Evolutionary conservation across 2,113 vertebrate species (phyloP), one percentile per base, ranked within the genome.

Genomic region (Pelecanus crispus): DNA sequence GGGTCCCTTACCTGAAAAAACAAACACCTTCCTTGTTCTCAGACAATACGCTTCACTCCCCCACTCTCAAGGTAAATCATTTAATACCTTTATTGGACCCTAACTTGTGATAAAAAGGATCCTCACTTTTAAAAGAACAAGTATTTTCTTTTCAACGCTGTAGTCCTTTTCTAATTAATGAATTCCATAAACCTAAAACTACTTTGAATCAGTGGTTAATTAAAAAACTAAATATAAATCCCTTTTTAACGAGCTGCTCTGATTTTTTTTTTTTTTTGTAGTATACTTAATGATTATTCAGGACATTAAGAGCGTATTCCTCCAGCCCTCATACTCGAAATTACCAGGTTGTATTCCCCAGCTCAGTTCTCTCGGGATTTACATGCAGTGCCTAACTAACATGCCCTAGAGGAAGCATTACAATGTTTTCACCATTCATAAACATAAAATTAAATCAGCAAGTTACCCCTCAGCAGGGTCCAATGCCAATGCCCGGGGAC

Each of bases 401-500:
- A 36, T n/a, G 78, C 90, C 77, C 78, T 59, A 44, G 78, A 68
- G 77, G 78, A 82, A 94, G 89, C 58, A 73, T 49, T 24, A 17
- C 5, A 34, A 44, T 53, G 50, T 77, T 94, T 58, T 58, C 91
- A 90, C 45, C 6, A 1, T 45, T 90, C 3, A 32, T 26, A 91
- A 83, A 90, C 19, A 79, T 29, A 84, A 90, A 96, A 93, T 63
- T 38, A 62, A 89, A 81, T 66, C 56, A 81, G 45, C 32, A 8
- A 53, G 97, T 98, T 96, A 99, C 99, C 99, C 99, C 95, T 99
- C 98, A 18, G 98, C 99, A 2, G 99, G 99, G 88, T 99, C 99
- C 96, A 99, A 50, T 0, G 99, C 99, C 91, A 99, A 94, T 1
- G 99, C 99, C 50, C 99, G 97, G 0, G 99, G 99, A 85, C 99